These are phyloP conservation scores for Ictalurus furcatus DNA, from an alignment of 2,113 vertebrate species.

Conservation along the genomic window DNA sequence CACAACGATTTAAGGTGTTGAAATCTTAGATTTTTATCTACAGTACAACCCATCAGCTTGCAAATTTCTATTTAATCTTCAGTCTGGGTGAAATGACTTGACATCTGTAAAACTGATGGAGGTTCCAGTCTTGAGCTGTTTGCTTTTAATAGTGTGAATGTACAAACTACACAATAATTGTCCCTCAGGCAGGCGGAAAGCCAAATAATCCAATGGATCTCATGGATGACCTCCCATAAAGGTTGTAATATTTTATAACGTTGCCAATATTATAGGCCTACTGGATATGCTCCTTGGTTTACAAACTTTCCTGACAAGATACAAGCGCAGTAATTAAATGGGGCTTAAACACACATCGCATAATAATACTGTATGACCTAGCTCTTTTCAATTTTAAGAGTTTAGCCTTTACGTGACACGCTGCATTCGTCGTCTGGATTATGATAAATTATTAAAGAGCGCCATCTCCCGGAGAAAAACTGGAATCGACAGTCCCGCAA, in stretches of 20 bases:
- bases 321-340: background rate
- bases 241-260: background rate
- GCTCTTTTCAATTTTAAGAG: background rate
- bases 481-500: background rate
- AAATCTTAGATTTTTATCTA: background rate
- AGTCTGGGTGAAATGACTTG: too few relatives aligned
- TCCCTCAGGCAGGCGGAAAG: background rate
- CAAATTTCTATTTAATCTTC: background rate
- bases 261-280: background rate
- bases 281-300: background rate
- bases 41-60: background rate
- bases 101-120: background rate
- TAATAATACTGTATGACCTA: background rate
- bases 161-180: background rate
- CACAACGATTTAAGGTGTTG: background rate
- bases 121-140: background rate
- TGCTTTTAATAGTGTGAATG: background rate
- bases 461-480: conserved; percentile 33
- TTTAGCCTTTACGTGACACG: background rate
- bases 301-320: background rate
- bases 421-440: background rate
- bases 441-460: conserved; percentile 29
- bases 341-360: background rate
- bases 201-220: background rate
- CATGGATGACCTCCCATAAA: background rate